Conservation (phyloP, 2,113 vertebrate species). For the Sigmodon hispidus region DNA sequence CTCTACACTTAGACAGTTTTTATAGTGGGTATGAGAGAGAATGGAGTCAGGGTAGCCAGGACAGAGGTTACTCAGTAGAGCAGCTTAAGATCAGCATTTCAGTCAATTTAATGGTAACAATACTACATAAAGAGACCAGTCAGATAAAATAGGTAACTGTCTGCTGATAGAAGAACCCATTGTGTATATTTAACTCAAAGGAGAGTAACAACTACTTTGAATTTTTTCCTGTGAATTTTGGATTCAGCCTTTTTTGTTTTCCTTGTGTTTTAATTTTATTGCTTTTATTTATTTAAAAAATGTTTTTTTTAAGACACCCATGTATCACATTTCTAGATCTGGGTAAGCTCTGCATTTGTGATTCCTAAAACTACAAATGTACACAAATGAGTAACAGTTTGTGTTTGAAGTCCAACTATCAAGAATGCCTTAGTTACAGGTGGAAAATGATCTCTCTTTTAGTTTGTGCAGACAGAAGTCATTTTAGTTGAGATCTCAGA, state of each 20-base stretch:
- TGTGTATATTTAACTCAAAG: not conserved
- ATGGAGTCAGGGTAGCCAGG: not conserved
- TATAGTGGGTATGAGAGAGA: not conserved
- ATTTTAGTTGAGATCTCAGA: constrained; percentile 71
- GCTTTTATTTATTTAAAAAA: constrained; percentile 31
- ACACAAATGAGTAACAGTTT: constrained; percentile 48
- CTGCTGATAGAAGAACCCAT: not conserved
- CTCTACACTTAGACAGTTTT: not conserved
- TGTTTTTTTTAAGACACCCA: constrained; percentile 10
- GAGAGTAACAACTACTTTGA: not conserved
- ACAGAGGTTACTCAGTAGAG: not conserved
- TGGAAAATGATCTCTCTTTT: constrained; percentile 60
- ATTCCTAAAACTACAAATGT: constrained; percentile 50
- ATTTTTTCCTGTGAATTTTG: constrained; percentile 38
- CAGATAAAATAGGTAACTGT: not conserved
- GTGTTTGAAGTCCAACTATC: constrained; percentile 46
- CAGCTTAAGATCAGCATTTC: not conserved
- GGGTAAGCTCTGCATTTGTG: not conserved
- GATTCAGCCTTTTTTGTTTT: constrained; percentile 20
- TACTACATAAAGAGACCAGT: not conserved
- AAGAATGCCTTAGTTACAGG: constrained; percentile 61
- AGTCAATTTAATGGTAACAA: not conserved
- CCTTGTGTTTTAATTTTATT: constrained; percentile 52
- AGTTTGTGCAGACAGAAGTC: constrained; percentile 58
- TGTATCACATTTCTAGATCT: constrained; percentile 14